These are phyloP conservation scores for Agrenia bidenticulata DNA, from an alignment of 2,888 invertebrate species.

Conservation along the genomic window DNA sequence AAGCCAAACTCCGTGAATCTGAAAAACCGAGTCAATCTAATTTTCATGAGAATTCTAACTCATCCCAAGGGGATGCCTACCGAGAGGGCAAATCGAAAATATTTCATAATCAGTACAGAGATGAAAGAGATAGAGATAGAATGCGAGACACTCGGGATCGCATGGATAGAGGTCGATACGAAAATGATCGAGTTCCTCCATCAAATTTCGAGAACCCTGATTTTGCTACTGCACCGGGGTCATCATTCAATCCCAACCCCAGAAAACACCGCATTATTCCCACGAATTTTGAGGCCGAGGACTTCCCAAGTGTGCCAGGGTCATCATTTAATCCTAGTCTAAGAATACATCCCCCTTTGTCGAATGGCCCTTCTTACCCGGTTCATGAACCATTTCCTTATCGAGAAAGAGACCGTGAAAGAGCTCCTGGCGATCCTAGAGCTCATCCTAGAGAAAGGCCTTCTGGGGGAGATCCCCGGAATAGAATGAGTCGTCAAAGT, in stretches of 20 bases:
- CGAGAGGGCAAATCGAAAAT: constrained; percentile 13
- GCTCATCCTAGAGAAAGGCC: too few relatives aligned
- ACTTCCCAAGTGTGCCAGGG: too few relatives aligned
- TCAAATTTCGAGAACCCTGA: not conserved
- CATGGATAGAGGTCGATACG: not conserved
- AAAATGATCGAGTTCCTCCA: not conserved
- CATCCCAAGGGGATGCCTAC: constrained; percentile 7
- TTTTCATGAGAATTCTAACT: not conserved
- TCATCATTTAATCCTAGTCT: too few relatives aligned
- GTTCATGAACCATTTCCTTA: not conserved
- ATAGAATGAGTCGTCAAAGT: too few relatives aligned
- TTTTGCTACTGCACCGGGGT: not conserved
- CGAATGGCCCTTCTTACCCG: not conserved
- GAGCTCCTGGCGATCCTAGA: constrained; percentile 22
- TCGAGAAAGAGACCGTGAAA: constrained; percentile 6
- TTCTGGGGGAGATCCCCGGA: too few relatives aligned
- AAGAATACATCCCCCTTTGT: not conserved
- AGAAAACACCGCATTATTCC: not conserved
- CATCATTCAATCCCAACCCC: not conserved
- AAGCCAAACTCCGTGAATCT: not conserved
- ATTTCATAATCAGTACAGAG: not conserved
- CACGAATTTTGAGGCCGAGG: too few relatives aligned
- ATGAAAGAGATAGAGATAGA: not conserved
- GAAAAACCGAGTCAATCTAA: not conserved
- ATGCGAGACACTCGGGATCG: not conserved